Evolutionary conservation across 2,113 vertebrate species (phyloP), one percentile per base, ranked within the genome.

Genomic region (Atrichornis clamosus): DNA sequence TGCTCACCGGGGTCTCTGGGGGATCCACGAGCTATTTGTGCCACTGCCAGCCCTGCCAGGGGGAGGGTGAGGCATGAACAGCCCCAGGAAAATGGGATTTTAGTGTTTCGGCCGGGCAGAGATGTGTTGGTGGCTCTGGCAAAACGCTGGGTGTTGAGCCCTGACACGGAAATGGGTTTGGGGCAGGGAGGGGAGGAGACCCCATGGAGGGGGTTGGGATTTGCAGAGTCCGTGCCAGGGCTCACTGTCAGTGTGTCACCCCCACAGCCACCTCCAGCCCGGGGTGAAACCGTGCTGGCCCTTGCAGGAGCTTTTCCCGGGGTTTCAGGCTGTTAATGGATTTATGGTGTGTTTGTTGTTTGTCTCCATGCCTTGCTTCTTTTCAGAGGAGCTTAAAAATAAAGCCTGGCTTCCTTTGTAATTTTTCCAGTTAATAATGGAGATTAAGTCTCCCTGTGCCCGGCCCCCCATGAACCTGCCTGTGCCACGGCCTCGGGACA

Each of bases 371-470:
- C 88, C 11, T 3, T 5, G 42, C 77, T 82, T 39, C 94, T 92
- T 93, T 95, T 72, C 93, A 90, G 83, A 88, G 89, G 5, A 86
- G 94, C 93, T 96, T 95, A 96, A 75, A 75, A 79, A 23, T 33
- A 90, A 96, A 96, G 44, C 91, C 67, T 35, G 17, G 30, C 72
- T 83, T 39, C 30, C 30, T 92, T 64, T 83, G 65, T 79, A n/a
- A 75, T 75, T 88, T 92, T 85, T 27, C 74, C 46, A 59, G 82
- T 85, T 96, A 95, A 93, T 93, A 95, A 79, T 13, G 30, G 33
- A 83, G 94, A 95, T 96, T 92, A 95, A 76, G 4, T 14, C 85
- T 79, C 88, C 72, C 49, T 63, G 63, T 90, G 35, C 87, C 1
- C 17, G 35, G 62, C 30, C 47, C 39, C 59, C 69, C 47, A 33